These are phyloP conservation scores for Salvelinus sp. DNA, from an alignment of 2,113 vertebrate species.

Conservation along the genomic window DNA sequence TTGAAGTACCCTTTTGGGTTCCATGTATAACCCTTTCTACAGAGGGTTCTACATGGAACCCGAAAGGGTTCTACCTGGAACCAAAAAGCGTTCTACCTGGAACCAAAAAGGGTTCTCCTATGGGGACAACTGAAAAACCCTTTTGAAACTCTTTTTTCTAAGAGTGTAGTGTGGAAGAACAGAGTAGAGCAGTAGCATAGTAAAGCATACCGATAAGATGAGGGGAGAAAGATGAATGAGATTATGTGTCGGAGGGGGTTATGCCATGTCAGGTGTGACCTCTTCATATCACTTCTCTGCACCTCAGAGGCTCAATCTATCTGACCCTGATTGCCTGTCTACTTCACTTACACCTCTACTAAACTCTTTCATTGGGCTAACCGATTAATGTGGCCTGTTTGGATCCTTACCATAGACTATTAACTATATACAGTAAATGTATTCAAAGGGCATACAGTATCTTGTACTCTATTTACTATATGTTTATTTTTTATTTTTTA, in stretches of 20 bases:
- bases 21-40: too few species aligned
- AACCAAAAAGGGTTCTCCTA: too few species aligned
- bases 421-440: background rate
- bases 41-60: too few species aligned
- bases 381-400: background rate
- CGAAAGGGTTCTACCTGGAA: too few species aligned
- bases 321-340: slow-evolving; percentile 42
- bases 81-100: too few species aligned
- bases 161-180: slow-evolving; percentile 7
- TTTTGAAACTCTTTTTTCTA: too few species aligned
- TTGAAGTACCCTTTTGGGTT: too few species aligned
- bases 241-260: slow-evolving; percentile 45
- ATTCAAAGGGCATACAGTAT: too few species aligned
- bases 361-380: slow-evolving; percentile 30
- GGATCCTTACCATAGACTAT: background rate
- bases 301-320: slow-evolving; percentile 54
- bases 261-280: slow-evolving; percentile 57
- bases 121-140: too few species aligned
- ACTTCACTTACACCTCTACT: slow-evolving; percentile 18
- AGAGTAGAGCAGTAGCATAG: slow-evolving; percentile 22
- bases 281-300: slow-evolving; percentile 37
- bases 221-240: slow-evolving; percentile 12
- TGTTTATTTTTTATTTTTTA: background rate
- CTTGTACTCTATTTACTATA: too few species aligned
- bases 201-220: slow-evolving; percentile 19